Conservation (phyloP, 1,140 invertebrate species). For the Drosophila bocqueti region DNA sequence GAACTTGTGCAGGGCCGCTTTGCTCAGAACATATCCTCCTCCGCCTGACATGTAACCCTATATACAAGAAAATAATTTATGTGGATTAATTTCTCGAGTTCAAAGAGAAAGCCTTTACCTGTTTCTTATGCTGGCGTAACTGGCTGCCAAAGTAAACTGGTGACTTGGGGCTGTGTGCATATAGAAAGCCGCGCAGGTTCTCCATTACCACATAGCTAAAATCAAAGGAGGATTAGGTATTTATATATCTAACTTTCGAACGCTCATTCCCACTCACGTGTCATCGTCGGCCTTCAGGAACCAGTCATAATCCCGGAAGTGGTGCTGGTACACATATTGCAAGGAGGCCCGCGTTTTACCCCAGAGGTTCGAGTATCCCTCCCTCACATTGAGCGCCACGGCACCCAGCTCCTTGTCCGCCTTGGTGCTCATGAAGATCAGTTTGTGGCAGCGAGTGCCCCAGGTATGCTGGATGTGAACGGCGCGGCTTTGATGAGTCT, state of each 20-base stretch:
- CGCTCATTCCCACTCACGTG: constrained; percentile 94
- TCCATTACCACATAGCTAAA: constrained; percentile 87
- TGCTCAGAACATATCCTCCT: constrained; percentile 95
- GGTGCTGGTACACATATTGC: constrained; percentile 93
- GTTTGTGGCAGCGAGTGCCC: constrained; percentile 96
- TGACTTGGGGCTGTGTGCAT: constrained; percentile 88
- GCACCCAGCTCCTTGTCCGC: constrained; percentile 88
- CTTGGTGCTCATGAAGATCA: constrained; percentile 94
- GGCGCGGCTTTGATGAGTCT: constrained; percentile 6
- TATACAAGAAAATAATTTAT: too few relatives aligned
- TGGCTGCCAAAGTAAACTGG: constrained; percentile 95
- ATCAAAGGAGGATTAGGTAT: background rate
- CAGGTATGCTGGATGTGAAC: constrained; percentile 93
- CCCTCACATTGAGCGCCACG: constrained; percentile 90
- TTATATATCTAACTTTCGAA: constrained; percentile 86
- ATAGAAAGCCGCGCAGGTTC: constrained; percentile 95
- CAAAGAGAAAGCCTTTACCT: background rate
- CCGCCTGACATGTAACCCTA: constrained; percentile 97
- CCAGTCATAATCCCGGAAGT: constrained; percentile 94
- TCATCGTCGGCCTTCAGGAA: constrained; percentile 98
- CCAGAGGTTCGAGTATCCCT: constrained; percentile 95
- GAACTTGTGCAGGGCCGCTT: constrained; percentile 90
- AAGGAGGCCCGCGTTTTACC: constrained; percentile 97
- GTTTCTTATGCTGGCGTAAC: constrained; percentile 88
- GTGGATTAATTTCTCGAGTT: background rate